A percentile compares a stretch with the other conserved stretches of the same genome.
Conservation (phyloP, 2,113 vertebrate species). For the Erythrocercus mccallii region DNA sequence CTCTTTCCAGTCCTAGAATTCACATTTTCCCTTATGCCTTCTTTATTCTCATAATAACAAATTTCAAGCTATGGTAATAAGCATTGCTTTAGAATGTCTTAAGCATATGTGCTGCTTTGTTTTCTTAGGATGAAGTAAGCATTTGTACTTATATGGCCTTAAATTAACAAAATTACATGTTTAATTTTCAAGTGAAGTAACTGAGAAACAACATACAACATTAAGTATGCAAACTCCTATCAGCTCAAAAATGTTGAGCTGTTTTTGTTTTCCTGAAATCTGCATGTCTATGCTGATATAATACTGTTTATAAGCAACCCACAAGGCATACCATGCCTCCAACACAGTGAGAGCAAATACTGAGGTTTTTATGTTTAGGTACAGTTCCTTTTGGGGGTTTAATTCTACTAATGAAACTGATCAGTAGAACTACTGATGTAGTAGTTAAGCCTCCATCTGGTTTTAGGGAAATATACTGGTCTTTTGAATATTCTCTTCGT, state of each 20-base stretch:
- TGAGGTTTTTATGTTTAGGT: background rate
- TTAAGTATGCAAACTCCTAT: background rate
- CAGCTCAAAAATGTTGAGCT: background rate
- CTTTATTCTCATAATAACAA: background rate
- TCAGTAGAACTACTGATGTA: background rate
- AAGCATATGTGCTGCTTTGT: background rate
- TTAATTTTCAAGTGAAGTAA: background rate
- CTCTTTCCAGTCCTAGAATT: background rate
- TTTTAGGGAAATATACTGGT: background rate
- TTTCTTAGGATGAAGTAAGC: background rate
- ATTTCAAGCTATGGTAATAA: background rate
- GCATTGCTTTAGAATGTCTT: background rate
- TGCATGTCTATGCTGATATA: background rate
- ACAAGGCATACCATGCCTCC: rapidly evolving
- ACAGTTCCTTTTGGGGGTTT: background rate
- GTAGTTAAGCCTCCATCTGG: background rate
- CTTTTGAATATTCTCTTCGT: background rate
- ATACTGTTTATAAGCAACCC: background rate
- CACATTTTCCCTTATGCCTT: background rate
- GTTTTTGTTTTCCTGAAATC: background rate
- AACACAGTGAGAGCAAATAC: background rate
- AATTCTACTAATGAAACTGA: background rate
- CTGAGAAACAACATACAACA: background rate
- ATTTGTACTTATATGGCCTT: background rate
- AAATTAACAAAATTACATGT: background rate